Base-by-base conservation (phyloP, 2,113 vertebrate species). In the Sula dactylatra region DNA sequence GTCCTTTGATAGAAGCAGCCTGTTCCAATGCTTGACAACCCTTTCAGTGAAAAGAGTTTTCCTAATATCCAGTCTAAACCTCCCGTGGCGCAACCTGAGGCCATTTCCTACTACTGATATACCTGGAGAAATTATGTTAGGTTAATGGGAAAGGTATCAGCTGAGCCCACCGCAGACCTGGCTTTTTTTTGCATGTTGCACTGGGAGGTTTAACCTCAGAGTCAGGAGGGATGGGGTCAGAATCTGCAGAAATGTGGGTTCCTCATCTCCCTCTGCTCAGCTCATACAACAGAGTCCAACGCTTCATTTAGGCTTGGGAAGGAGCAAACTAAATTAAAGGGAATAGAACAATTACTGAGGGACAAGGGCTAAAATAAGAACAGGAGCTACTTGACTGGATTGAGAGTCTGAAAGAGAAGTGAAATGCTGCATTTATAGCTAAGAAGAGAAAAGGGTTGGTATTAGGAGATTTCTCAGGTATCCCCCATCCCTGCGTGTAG, bases 241-340 rank as follows among this genome's bases (percentile, higher is more conserved):
- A 24, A 65, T 54, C 54, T 5, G 2, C 11, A 26, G 50, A 82
- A 87, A 52, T 8, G n/a, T 5, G 29, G 8, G 21, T 4, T 78
- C n/a, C 25, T 82, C 56, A 7, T 11, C 34, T 47, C 12, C 11
- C 10, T 62, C 45, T 85, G 38, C 54, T n/a, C 2, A 1, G n/a
- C 38, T 36, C 0, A 0, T 20, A 7, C 34, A 36, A 15, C 18
- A 29, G 38, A 20, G 16, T 27, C 3, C 3, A 76, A 4, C 0
- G 1, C 16, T 69, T 42, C 34, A 11, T 47, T 66, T 34, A 19
- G 16, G 5, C 24, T 52, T 40, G 6, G 29, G 32, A 84, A 52
- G 36, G 55, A 84, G 16, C 8, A 89, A 82, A 67, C 11, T 42
- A 3, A 38, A 4, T 25, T 32, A 66, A 74, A 71, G 11, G n/a